Evolutionary conservation across 2,888 invertebrate species (phyloP).

Genomic region (Stenurella melanura): DNA sequence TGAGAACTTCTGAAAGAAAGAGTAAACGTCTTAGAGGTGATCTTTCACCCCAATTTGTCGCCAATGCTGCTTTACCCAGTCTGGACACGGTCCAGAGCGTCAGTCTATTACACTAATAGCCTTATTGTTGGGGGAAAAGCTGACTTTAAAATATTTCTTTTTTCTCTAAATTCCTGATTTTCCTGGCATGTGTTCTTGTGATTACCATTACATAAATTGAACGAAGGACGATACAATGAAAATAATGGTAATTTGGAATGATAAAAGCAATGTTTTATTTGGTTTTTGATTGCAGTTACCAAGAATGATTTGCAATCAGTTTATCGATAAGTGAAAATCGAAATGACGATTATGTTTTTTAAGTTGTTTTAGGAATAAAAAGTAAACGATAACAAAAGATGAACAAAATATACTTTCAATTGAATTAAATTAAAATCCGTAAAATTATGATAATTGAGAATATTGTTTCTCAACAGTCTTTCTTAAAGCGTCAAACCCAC

Average conservation of each 20-base stretch:
- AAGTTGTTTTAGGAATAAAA: too few species aligned
- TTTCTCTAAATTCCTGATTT: conserved; percentile 54
- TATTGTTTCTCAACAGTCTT: too few species aligned
- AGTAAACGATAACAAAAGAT: too few species aligned
- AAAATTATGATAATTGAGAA: too few species aligned
- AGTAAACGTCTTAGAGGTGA: conserved; percentile 68
- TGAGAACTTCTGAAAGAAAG: conserved; percentile 57
- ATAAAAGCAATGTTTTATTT: conserved; percentile 4
- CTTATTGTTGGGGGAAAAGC: conserved; percentile 70
- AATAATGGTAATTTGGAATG: conserved; percentile 6
- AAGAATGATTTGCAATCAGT: background rate
- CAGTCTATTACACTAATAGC: conserved; percentile 73
- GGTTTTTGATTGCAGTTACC: background rate
- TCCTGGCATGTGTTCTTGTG: conserved; percentile 55
- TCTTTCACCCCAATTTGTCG: conserved; percentile 74
- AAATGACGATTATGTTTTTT: background rate
- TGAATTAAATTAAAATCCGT: too few species aligned
- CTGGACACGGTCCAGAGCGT: conserved; percentile 73
- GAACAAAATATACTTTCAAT: too few species aligned
- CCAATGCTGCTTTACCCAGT: conserved; percentile 71
- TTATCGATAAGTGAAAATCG: background rate
- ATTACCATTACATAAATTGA: conserved; percentile 47
- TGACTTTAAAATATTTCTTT: conserved; percentile 70
- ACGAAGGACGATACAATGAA: conserved; percentile 29
- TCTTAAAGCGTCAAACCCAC: too few species aligned